Evolutionary conservation across 2,113 vertebrate genomes (phyloP).

Genomic region (Hippoglossus stenolepis): DNA sequence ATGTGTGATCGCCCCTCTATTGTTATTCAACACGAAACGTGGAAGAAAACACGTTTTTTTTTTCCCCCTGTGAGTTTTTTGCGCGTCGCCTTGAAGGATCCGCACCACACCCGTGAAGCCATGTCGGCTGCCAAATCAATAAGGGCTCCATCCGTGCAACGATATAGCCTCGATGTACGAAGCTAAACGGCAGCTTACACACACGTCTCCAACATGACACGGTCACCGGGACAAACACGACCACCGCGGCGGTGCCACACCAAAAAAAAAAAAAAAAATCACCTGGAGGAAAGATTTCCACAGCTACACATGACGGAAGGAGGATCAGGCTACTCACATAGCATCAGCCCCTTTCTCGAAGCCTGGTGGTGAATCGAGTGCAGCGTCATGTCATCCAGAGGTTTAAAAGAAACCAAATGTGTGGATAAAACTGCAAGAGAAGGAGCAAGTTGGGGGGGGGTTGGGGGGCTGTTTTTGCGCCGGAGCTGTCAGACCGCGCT

Average conservation of each 20-base stretch:
- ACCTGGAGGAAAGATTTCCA: conserved; percentile 40
- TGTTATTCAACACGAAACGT: background rate
- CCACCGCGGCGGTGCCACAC: conserved; percentile 6
- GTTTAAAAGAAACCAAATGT: background rate
- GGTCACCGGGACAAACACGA: background rate
- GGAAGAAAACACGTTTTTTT: background rate
- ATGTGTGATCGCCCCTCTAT: background rate
- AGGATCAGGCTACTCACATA: conserved; percentile 62
- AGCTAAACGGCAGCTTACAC: conserved; percentile 1
- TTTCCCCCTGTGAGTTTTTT: conserved; percentile 43
- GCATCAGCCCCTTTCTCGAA: conserved; percentile 43
- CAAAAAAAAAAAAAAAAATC: conserved; percentile 22
- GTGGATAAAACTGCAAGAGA: background rate
- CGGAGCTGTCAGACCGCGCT: conserved; percentile 44
- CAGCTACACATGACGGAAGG: conserved; percentile 16
- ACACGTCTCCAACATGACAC: background rate
- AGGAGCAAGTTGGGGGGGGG: background rate
- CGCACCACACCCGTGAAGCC: conserved; percentile 84
- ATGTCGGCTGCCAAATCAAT: conserved; percentile 78
- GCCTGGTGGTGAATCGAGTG: conserved; percentile 21
- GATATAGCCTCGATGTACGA: conserved; percentile 10
- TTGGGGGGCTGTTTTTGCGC: background rate
- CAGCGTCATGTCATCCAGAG: conserved; percentile 33
- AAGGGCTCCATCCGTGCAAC: conserved; percentile 46
- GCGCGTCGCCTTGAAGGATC: conserved; percentile 65